Percentiles rank a stretch among this genome's conserved stretches.
Evolutionary conservation across 2,113 vertebrate genomes (phyloP).

Genomic region (Antechinus flavipes): DNA sequence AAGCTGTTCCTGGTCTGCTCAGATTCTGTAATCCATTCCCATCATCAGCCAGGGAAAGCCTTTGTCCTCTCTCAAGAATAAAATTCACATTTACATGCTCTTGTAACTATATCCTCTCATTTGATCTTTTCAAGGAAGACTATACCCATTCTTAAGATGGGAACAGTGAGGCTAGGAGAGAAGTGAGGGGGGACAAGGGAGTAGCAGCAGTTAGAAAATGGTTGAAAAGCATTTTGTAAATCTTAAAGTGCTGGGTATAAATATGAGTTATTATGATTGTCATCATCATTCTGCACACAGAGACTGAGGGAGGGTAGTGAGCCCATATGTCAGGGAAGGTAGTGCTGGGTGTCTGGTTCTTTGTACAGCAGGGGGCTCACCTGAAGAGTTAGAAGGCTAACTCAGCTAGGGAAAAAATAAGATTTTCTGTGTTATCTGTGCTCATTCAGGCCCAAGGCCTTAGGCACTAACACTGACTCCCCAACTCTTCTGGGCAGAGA

Average conservation of each 20-base stretch:
- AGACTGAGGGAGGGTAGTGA: background rate
- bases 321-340: too few relatives aligned
- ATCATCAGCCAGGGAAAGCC: background rate
- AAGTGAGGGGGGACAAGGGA: background rate
- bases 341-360: background rate
- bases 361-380: background rate
- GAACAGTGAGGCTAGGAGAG: background rate
- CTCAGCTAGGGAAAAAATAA: slow-evolving; percentile 58
- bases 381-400: background rate
- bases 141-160: background rate
- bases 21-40: background rate
- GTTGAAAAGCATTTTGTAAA: background rate
- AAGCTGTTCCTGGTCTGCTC: background rate
- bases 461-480: slow-evolving; percentile 26
- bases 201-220: background rate
- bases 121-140: background rate
- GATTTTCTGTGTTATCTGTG: slow-evolving; percentile 61
- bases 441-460: slow-evolving; percentile 35
- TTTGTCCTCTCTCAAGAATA: background rate
- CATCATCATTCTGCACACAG: background rate
- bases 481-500: background rate
- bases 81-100: background rate
- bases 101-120: background rate
- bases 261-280: background rate
- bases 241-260: background rate